phyloP scores from a whole-genome alignment of 1,140 invertebrate genomes.

The Coelopa frigida region DNA sequence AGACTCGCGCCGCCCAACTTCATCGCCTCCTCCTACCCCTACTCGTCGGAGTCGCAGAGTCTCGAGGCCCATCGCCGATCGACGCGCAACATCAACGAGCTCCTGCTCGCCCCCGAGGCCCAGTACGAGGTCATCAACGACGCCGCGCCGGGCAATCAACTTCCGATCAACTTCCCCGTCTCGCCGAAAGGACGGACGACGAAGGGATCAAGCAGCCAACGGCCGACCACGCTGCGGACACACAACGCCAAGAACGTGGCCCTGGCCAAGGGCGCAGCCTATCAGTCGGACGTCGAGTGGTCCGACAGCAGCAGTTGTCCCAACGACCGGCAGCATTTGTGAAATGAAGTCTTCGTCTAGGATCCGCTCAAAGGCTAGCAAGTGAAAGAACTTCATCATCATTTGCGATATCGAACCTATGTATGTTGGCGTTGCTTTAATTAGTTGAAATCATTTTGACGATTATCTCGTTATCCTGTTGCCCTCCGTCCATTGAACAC shows the following conservation, averaged over 20 bases:
- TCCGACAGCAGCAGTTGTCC: slow-evolving; percentile 14
- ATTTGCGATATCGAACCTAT: too few relatives aligned
- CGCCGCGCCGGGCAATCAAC: too few relatives aligned
- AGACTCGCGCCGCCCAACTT: slow-evolving; percentile 33
- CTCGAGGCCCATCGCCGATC: slow-evolving; percentile 41
- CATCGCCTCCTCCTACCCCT: slow-evolving; percentile 34
- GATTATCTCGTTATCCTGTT: too few relatives aligned
- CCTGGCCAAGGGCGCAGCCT: too few relatives aligned
- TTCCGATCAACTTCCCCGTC: background rate
- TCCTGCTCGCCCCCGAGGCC: slow-evolving; percentile 51
- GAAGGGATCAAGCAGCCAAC: too few relatives aligned
- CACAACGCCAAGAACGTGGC: background rate
- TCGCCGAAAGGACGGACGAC: slow-evolving; percentile 4
- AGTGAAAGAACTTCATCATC: too few relatives aligned
- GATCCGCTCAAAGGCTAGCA: slow-evolving; percentile 1
- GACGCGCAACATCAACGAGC: slow-evolving; percentile 40
- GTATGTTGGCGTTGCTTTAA: too few relatives aligned
- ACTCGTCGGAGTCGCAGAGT: slow-evolving; percentile 40
- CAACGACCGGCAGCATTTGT: slow-evolving; percentile 16
- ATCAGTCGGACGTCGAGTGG: slow-evolving; percentile 16
- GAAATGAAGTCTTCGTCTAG: slow-evolving; percentile 25
- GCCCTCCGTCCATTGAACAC: too few relatives aligned
- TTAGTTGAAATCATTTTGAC: too few relatives aligned
- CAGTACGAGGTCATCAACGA: slow-evolving; percentile 53
- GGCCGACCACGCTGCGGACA: too few relatives aligned